Evolutionary conservation across 2,888 invertebrate genomes (phyloP), one percentile per base, ranked within the genome.

Genomic region (Allolobophora icterica): DNA sequence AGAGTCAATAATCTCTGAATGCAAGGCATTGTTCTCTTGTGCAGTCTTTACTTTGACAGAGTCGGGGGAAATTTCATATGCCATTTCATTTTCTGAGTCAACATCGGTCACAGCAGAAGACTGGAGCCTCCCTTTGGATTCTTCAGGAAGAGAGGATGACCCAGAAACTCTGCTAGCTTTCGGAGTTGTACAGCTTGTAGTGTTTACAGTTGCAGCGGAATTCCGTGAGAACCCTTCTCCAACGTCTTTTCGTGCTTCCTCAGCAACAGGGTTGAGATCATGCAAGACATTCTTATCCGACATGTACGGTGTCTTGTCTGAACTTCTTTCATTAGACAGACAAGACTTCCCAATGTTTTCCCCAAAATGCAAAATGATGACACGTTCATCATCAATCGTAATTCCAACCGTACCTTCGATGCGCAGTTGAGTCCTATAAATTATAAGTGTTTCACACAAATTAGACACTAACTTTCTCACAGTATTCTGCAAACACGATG

Each of bases 401-500:
- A 91, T 91, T 71, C 89, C 91, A 42, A 91, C 89, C 17, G 91
- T 91, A 3, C 91, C 91, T 52, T 58, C 89, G n/a, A 91, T 91
- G 89, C 89, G 83, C 91, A 91, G 35, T 19, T 89, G 42, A 35
- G 84, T 84, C 33, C 89, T 42, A 52, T 52, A 91, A 33, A 35
- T 34, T 30, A 91, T 91, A 21, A 91, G 91, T 15, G 91, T 91
- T 87, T 91, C 91, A 34, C 91, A 91, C 33, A 91, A 52, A 52
- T 91, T 52, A 40, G 87, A 87, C 34, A 91, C 84, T 45, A 91
- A 89, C 35, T 91, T 91, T 52, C 84, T 91, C 89, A 91, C 87
- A 87, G 87, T 87, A 38, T 87, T 87, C 87, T 87, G 87, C 34
- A 87, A 38, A 17, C 87, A 87, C 24, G 87, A 87, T 24, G 87